A percentile compares a stretch with the other conserved stretches of the same genome.
Conservation (phyloP, 2,888 invertebrate species). For the Prosopocoilus inquinatus region DNA sequence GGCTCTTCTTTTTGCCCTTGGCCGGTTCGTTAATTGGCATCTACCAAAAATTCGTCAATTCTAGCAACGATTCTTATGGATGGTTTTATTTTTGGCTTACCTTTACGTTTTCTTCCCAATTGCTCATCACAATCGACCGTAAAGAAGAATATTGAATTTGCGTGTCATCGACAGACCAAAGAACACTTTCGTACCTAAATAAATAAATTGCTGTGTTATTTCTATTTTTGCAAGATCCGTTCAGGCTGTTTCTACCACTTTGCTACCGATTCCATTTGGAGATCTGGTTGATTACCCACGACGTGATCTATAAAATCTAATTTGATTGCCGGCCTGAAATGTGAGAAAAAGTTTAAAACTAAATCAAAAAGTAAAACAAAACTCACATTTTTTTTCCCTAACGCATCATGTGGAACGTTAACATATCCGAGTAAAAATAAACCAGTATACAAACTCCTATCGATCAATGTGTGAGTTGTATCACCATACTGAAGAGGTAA, state of each 20-base stretch:
- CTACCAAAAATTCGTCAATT: constrained; percentile 46
- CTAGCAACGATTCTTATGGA: not conserved
- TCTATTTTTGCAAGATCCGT: not conserved
- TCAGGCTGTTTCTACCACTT: constrained; percentile 73
- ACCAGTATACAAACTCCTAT: constrained; percentile 79
- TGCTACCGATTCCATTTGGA: constrained; percentile 83
- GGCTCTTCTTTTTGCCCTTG: constrained; percentile 88
- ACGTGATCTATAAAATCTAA: constrained; percentile 94
- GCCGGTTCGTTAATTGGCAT: constrained; percentile 99
- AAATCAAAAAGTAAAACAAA: not conserved
- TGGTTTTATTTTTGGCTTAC: constrained; percentile 41
- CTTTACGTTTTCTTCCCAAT: constrained; percentile 96
- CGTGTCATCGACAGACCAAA: constrained; percentile 97
- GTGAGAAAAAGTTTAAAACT: not conserved
- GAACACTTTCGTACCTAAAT: constrained; percentile 68
- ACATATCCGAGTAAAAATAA: constrained; percentile 84
- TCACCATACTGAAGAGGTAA: constrained; percentile 80
- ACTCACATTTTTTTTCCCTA: constrained; percentile 64
- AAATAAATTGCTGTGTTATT: constrained; percentile 7
- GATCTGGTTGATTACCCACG: constrained; percentile 95
- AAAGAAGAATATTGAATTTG: constrained; percentile 94
- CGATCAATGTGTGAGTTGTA: constrained; percentile 93
- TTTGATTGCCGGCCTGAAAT: constrained; percentile 63
- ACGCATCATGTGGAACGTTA: constrained; percentile 56
- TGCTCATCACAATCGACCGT: constrained; percentile 97